Conservation (phyloP, 2,888 invertebrate genomes). For the Cordilura impudica region DNA sequence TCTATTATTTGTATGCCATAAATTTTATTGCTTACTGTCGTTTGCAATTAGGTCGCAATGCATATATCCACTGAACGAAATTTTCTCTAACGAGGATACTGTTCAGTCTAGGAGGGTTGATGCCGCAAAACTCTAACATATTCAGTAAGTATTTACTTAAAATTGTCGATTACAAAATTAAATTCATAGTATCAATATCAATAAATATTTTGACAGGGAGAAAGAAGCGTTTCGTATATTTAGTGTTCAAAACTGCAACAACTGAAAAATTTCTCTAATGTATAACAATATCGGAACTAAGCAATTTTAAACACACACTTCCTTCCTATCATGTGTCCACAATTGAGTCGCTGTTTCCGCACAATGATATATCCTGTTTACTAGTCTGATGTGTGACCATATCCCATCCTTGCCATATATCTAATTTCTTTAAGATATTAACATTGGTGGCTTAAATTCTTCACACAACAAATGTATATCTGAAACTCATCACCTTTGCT, state of each 20-base stretch:
- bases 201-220: constrained; percentile 54
- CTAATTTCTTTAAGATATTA: constrained; percentile 6
- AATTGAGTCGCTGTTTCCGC: constrained; percentile 18
- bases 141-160: neutral
- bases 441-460: neutral
- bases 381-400: constrained; percentile 42
- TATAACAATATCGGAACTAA: constrained; percentile 38
- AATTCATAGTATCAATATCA: constrained; percentile 52
- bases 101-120: neutral
- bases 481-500: too few species aligned
- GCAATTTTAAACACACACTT: constrained; percentile 59
- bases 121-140: neutral
- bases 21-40: constrained; percentile 77
- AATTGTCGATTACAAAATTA: constrained; percentile 23
- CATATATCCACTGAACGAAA: constrained; percentile 39
- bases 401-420: constrained; percentile 35
- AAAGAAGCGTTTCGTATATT: constrained; percentile 30
- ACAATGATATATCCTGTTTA: constrained; percentile 17
- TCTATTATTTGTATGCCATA: constrained; percentile 77
- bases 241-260: neutral
- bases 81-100: constrained; percentile 14
- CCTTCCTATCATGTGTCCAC: constrained; percentile 54
- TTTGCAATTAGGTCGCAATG: constrained; percentile 74
- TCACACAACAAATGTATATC: neutral
- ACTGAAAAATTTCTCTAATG: neutral